Percentiles rank a stretch among this genome's conserved stretches.
Conservation (phyloP, 92 coral and sea anemone genomes). For the Phenganax marumi region DNA sequence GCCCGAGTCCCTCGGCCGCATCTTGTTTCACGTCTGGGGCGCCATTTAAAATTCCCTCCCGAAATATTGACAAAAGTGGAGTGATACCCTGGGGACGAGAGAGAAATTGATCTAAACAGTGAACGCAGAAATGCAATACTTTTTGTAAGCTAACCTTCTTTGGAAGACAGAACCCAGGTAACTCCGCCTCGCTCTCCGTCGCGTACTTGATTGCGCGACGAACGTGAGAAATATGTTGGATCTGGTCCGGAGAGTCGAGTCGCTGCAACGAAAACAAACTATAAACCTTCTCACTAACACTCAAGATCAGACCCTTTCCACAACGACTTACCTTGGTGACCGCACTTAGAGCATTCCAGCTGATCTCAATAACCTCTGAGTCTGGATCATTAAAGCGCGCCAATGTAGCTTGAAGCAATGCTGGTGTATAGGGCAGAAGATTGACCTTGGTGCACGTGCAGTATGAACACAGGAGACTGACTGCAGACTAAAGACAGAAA, state of each 20-base stretch:
- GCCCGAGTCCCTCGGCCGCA: slow-evolving; percentile 96
- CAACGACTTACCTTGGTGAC: slow-evolving; percentile 64
- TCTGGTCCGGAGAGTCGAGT: slow-evolving; percentile 80
- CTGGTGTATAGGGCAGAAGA: slow-evolving; percentile 62
- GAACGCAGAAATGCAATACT: not conserved
- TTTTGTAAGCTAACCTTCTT: slow-evolving; percentile 65
- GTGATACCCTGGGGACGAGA: slow-evolving; percentile 75
- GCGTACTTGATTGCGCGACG: slow-evolving; percentile 80
- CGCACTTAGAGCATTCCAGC: slow-evolving; percentile 72
- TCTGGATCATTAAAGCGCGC: slow-evolving; percentile 69
- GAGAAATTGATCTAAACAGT: not conserved
- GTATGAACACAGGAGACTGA: slow-evolving; percentile 65
- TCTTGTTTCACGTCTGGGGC: slow-evolving; percentile 94
- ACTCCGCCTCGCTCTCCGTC: slow-evolving; percentile 64
- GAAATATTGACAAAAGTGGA: slow-evolving; percentile 87
- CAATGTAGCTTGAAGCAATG: slow-evolving; percentile 62
- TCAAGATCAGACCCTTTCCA: not conserved
- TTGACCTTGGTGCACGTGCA: slow-evolving; percentile 70
- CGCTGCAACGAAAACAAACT: slow-evolving; percentile 52
- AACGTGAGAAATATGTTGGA: slow-evolving; percentile 79
- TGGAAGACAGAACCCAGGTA: slow-evolving; percentile 95
- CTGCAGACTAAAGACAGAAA: slow-evolving; percentile 62
- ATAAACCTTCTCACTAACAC: not conserved
- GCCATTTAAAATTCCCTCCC: slow-evolving; percentile 95
- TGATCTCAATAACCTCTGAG: slow-evolving; percentile 64